Base-by-base conservation (phyloP, 2,888 invertebrate genomes). In the Merodon equestris region DNA sequence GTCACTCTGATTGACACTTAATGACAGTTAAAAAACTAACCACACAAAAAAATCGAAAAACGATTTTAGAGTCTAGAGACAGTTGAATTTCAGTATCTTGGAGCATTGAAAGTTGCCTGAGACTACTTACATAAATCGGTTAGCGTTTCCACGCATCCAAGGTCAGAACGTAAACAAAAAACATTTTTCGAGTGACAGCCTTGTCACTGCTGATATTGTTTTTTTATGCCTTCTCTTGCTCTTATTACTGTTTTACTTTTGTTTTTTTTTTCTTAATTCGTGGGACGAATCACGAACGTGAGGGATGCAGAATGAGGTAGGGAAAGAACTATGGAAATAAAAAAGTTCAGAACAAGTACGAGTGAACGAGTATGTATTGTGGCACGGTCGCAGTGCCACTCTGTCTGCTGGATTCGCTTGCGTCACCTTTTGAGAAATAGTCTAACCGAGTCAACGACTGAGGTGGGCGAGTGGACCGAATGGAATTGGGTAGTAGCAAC, bases 341-440 rank as follows among this genome's bases (percentile, higher is more conserved):
- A 2, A 27, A 27, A 27, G 7, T 27, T 27, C 27, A 27, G 7
- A 7, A 27, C 27, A 27, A 2, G 27, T n/a, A 27, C 3, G 2
- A 27, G 27, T 27, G 27, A 4, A 27, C 27, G 27, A 27, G 27
- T 4, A 7, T 27, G 7, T 27, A 27, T 27, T 4, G 27, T 27
- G 27, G 27, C 27, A 7, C 17, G 44, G n/a, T n/a, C n/a, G 12
- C 51, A 76, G 76, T 72, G 76, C 76, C 76, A 67, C 61, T 77
- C 56, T 77, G 76, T 77, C 76, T 77, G 61, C 66, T 64, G 42
- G 19, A 57, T 77, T 77, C 54, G 51, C 56, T 77, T 77, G 72
- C 76, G 76, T 77, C 76, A 72, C 61, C 61, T 57, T 61, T 57
- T 61, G 42, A 50, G 72, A 71, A 72, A 77, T 67, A 77, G 51